Conservation (phyloP, 2,797 vertebrate genomes). For the Peromyscus attwateri region DNA sequence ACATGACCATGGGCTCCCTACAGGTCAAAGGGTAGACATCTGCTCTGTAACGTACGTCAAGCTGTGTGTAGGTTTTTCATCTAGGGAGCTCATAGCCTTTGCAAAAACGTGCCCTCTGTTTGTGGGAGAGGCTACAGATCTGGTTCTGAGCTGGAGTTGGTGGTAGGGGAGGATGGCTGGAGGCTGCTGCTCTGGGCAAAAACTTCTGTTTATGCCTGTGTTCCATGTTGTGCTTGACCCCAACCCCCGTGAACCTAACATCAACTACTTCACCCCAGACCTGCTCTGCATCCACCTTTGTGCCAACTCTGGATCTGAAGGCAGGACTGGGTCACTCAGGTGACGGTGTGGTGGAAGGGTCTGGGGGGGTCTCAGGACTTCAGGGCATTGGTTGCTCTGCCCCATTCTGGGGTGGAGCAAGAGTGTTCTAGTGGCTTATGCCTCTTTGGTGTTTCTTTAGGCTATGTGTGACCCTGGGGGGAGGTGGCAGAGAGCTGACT, state of each 20-base stretch:
- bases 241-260: neutral
- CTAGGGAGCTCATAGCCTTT: neutral
- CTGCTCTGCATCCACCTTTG: neutral
- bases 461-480: accelerated
- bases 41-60: neutral
- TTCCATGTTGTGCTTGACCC: neutral
- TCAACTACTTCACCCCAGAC: neutral
- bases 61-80: neutral
- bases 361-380: neutral
- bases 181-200: neutral
- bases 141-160: neutral
- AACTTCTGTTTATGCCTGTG: neutral
- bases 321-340: neutral
- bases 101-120: neutral
- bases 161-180: neutral
- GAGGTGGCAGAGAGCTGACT: slow-evolving; percentile 61
- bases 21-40: neutral
- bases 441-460: neutral
- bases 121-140: neutral
- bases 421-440: neutral
- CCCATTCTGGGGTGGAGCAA: neutral
- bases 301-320: neutral
- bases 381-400: neutral
- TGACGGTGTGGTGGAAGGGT: neutral
- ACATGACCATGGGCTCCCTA: accelerated